Base-by-base conservation (phyloP, 2,797 vertebrate species). In the Tragelaphus eurycerus region DNA sequence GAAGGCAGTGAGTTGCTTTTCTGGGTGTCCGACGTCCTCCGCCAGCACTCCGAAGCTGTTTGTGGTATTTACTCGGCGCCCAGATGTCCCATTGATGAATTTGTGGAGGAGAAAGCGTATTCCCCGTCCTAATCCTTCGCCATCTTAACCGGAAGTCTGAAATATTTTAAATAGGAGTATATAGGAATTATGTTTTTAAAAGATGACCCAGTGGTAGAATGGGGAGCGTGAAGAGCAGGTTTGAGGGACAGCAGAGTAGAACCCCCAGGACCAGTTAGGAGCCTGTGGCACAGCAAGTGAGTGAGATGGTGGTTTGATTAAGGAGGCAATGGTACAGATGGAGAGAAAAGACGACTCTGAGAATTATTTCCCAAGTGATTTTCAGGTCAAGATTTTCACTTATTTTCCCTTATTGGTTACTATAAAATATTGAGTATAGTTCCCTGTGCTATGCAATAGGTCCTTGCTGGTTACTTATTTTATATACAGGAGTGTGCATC, bases 341-440 rank as follows among this genome's bases (percentile, higher is more conserved):
- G 46, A 67, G 48, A 82, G n/a, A 12, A 82, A 85, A 57, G n/a
- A 4, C 1, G 3, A 2, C 19, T 60, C 34, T 71, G 52, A 84
- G 43, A 76, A 60, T 50, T n/a, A 34, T n/a, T 93, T 95, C 43
- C 86, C 29, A 27, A 54, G 38, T 48, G 34, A 86, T 15, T 85
- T 90, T 93, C 86, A 82, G 78, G 96, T 81, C 59, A 59, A 29
- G 54, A 43, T 82, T 67, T 95, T 93, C 50, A 25, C 78, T 91
- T 87, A 86, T 67, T 14, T 74, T 25, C 21, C 67, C 71, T 25
- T 43, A 43, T 25, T 14, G 67, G 38, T 2, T 2, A 7, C 38
- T 25, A 25, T 25, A 25, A 74, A 25, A 74, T 43, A 25, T 4
- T 25, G 67, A 14, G 19, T 25, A 4, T 2, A 7, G 38, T 43